These are phyloP conservation scores for Cinara cedri DNA, from an alignment of 2,888 invertebrate species.

Conservation along the genomic window DNA sequence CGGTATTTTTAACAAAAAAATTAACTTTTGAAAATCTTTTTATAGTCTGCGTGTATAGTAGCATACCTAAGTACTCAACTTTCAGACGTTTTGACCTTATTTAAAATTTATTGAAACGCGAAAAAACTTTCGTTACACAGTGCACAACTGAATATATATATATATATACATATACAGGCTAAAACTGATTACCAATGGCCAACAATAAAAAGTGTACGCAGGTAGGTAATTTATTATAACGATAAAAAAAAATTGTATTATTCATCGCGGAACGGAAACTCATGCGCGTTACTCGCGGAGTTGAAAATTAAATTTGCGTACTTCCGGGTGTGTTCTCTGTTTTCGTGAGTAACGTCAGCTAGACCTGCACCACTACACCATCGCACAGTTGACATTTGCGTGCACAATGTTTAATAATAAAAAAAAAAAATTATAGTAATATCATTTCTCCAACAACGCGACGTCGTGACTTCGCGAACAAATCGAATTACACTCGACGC, in stretches of 20 bases:
- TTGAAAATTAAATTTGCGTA: conserved; percentile 40
- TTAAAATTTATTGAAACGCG: neutral
- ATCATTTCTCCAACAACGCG: neutral
- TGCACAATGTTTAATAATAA: neutral
- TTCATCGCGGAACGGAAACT: conserved; percentile 16
- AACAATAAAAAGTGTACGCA: neutral
- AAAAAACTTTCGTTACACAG: neutral
- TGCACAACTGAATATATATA: neutral
- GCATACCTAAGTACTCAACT: conserved; percentile 14
- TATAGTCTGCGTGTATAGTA: neutral
- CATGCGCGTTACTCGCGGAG: neutral
- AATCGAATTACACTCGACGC: neutral
- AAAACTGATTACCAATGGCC: neutral
- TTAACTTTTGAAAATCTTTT: conserved; percentile 27
- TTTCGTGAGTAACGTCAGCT: conserved; percentile 5
- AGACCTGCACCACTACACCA: neutral
- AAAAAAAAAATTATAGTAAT: neutral
- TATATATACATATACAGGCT: neutral
- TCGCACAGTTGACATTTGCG: neutral
- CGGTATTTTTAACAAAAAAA: neutral
- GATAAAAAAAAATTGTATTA: conserved; percentile 7
- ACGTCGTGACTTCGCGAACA: neutral
- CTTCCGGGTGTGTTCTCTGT: conserved; percentile 27
- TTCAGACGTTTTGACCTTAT: conserved; percentile 32
- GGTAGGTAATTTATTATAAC: conserved; percentile 14